These are phyloP conservation scores for Geopemphigus sp. DNA, from an alignment of 1,140 invertebrate species.

Conservation along the genomic window DNA sequence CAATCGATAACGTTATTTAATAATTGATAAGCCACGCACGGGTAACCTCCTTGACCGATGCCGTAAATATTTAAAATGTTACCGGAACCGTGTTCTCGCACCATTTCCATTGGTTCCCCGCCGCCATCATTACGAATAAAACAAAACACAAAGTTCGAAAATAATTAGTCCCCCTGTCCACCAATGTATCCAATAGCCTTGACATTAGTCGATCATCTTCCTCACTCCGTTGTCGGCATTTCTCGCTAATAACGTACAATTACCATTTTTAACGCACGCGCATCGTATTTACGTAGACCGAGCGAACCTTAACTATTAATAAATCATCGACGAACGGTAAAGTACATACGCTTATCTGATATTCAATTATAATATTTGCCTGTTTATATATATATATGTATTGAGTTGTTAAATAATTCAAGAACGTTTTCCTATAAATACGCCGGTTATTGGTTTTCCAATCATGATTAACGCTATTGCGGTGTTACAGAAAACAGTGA, in stretches of 20 bases:
- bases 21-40: background rate
- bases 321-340: background rate
- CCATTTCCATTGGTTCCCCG: background rate
- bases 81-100: background rate
- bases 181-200: too few relatives aligned
- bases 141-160: background rate
- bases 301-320: background rate
- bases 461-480: conserved; percentile 8
- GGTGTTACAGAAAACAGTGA: conserved; percentile 21
- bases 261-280: too few relatives aligned
- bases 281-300: background rate
- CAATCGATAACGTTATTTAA: too few relatives aligned
- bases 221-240: too few relatives aligned
- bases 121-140: background rate
- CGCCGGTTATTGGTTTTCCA: background rate
- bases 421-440: too few relatives aligned
- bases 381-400: background rate
- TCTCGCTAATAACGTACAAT: too few relatives aligned
- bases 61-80: background rate
- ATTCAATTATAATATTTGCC: too few relatives aligned
- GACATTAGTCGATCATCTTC: too few relatives aligned
- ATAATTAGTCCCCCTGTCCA: background rate
- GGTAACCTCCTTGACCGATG: background rate
- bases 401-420: background rate
- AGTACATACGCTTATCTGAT: too few relatives aligned